Percentiles rank a stretch among this genome's conserved stretches.
phyloP scores from a whole-genome alignment of 2,888 invertebrate species.

The Heterodera filipjevi region DNA sequence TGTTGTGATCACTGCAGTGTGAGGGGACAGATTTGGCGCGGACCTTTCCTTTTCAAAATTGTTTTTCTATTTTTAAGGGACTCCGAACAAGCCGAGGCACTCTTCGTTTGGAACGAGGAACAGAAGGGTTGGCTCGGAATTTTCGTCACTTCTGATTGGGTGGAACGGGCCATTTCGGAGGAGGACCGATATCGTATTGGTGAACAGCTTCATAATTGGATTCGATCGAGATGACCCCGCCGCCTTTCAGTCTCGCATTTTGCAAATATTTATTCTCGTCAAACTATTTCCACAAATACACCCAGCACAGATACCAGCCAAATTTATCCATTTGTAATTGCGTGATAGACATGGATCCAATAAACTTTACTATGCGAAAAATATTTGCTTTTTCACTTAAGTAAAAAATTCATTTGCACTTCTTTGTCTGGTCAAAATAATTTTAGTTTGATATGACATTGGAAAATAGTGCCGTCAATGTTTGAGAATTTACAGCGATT shows the following conservation, averaged over 20 bases:
- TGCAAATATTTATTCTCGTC: neutral
- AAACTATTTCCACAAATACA: no score
- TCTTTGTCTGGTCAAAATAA: no score
- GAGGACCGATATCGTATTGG: slow-evolving; percentile 36
- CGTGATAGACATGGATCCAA: no score
- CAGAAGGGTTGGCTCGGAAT: slow-evolving; percentile 29
- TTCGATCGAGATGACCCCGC: neutral
- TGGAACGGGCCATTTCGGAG: slow-evolving; percentile 36
- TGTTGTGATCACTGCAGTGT: slow-evolving; percentile 33
- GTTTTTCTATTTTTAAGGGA: slow-evolving; percentile 27
- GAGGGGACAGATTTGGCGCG: neutral
- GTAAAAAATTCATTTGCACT: no score
- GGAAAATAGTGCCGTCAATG: neutral
- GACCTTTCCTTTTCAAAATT: neutral
- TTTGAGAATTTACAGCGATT: neutral
- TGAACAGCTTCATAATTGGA: slow-evolving; percentile 28
- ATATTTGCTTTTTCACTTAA: no score
- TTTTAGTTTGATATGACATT: neutral
- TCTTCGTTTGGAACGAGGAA: slow-evolving; percentile 37
- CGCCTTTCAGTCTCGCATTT: neutral
- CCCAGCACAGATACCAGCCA: no score
- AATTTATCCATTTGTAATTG: no score
- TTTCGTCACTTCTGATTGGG: slow-evolving; percentile 37
- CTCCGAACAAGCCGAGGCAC: slow-evolving; percentile 26
- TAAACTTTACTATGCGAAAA: no score